Percentiles rank a stretch among this genome's conserved stretches.
These are phyloP conservation scores for Eulemur coronatus DNA, from an alignment of 2,797 vertebrate genomes.

Conservation along the genomic window DNA sequence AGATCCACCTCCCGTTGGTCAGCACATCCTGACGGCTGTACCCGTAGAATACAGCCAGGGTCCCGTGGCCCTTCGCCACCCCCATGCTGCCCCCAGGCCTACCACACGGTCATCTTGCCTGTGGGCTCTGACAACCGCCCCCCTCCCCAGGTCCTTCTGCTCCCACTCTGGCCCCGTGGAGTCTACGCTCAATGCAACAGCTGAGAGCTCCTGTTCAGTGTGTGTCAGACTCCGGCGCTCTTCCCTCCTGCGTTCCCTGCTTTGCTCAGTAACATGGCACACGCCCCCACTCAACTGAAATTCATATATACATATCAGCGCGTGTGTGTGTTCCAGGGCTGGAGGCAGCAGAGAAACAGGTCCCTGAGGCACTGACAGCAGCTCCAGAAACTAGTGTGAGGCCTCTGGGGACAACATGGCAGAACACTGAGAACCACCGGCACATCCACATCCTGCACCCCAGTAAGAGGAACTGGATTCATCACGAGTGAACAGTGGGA, in stretches of 20 bases:
- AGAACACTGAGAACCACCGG: background rate
- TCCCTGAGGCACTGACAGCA: background rate
- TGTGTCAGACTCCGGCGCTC: background rate
- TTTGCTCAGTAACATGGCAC: background rate
- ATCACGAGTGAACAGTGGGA: background rate
- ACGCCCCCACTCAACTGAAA: background rate
- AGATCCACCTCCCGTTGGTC: background rate
- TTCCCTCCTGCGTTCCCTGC: background rate
- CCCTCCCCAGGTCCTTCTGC: background rate
- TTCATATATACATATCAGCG: background rate
- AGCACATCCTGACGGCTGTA: background rate
- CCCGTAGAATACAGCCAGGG: background rate
- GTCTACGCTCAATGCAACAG: background rate
- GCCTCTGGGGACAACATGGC: background rate
- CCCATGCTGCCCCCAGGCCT: background rate
- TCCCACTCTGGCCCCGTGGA: background rate
- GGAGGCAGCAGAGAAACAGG: background rate
- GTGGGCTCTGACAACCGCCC: background rate
- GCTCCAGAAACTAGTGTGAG: background rate
- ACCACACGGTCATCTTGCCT: background rate
- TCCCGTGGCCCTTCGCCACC: too few relatives aligned
- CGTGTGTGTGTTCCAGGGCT: background rate
- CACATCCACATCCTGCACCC: background rate
- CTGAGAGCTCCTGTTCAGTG: background rate
- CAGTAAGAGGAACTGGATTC: background rate